phyloP scores from a whole-genome alignment of 1,140 invertebrate species.

The Macrobrachium nipponense region DNA sequence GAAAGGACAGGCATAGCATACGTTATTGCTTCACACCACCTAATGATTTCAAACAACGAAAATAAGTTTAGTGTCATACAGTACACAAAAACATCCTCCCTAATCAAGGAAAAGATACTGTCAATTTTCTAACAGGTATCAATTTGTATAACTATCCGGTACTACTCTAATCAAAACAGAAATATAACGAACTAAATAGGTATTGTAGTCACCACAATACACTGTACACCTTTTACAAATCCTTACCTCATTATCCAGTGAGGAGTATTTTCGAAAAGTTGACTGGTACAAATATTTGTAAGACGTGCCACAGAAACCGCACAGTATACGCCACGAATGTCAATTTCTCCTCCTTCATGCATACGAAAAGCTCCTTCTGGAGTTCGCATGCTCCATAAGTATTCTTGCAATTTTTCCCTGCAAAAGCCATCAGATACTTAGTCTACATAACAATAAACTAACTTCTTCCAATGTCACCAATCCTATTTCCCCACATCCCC shows the following conservation, averaged over 20 bases:
- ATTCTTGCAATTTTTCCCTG: conserved; percentile 79
- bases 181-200: too few relatives aligned
- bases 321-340: conserved; percentile 96
- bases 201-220: background rate
- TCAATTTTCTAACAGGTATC: too few relatives aligned
- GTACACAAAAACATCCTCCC: too few relatives aligned
- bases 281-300: conserved; percentile 82
- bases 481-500: too few relatives aligned
- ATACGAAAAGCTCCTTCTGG: conserved; percentile 92
- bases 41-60: too few relatives aligned
- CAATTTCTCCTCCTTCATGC: conserved; percentile 93
- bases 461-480: too few relatives aligned
- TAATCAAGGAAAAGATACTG: too few relatives aligned
- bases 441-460: conserved; percentile 53
- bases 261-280: conserved; percentile 86
- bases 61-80: too few relatives aligned
- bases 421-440: conserved; percentile 56
- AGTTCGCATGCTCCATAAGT: conserved; percentile 81
- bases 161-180: background rate
- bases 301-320: conserved; percentile 89
- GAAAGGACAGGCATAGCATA: too few relatives aligned
- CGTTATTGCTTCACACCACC: too few relatives aligned
- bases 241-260: conserved; percentile 86
- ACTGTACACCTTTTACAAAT: conserved; percentile 28
- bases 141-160: background rate